Percentiles rank a stretch among this genome's conserved stretches.
Conservation (phyloP, 2,797 vertebrate genomes). For the Myripristis jacobus region DNA sequence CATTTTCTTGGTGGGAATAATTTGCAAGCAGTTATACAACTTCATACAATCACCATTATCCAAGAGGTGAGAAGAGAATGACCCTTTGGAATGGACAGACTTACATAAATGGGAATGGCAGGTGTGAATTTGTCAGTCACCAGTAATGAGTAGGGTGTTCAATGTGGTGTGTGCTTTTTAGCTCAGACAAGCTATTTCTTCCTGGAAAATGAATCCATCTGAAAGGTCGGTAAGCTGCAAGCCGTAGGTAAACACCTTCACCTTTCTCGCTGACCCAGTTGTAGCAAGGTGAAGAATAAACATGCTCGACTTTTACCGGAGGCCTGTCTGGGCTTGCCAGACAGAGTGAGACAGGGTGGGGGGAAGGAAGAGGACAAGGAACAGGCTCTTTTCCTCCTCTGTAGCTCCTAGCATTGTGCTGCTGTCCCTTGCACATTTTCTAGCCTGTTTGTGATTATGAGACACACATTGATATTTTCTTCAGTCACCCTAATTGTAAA, state of each 20-base stretch:
- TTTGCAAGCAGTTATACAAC: conserved; percentile 26
- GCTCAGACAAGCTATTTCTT: not conserved
- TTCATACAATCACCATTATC: conserved; percentile 6
- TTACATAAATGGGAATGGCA: too few species aligned
- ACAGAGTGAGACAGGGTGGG: conserved; percentile 17
- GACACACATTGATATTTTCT: conserved; percentile 17
- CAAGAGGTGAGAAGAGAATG: not conserved
- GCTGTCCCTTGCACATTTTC: conserved; percentile 25
- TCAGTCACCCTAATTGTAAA: not conserved
- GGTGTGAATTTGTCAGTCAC: too few species aligned
- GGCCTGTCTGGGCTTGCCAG: conserved; percentile 65
- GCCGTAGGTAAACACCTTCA: conserved; percentile 49
- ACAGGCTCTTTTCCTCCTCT: conserved; percentile 7
- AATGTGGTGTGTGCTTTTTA: not conserved
- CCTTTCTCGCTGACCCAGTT: conserved; percentile 66
- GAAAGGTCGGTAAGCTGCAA: conserved; percentile 18
- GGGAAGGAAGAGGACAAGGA: conserved; percentile 1
- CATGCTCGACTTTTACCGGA: conserved; percentile 61
- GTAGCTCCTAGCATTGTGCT: not conserved
- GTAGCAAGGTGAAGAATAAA: conserved; percentile 65
- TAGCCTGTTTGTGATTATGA: conserved; percentile 42
- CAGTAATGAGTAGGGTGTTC: too few species aligned
- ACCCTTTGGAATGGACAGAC: not conserved
- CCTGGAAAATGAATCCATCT: conserved; percentile 9
- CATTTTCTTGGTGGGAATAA: conserved; percentile 38